Evolutionary conservation across 2,888 invertebrate species (phyloP).

Genomic region (Nemotelus nigrinus): DNA sequence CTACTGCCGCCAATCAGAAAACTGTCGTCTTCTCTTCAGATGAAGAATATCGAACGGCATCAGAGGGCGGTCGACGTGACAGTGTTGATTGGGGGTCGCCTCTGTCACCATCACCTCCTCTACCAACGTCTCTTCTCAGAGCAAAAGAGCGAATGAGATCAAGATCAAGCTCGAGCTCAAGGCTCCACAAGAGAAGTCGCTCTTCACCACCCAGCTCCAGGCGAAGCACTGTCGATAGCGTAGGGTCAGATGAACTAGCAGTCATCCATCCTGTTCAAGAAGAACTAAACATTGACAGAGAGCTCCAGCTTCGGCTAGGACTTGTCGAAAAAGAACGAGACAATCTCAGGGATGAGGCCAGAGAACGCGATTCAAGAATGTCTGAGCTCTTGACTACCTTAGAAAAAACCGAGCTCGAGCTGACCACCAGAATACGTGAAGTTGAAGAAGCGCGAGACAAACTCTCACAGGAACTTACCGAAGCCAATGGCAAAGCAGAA

Average conservation of each 20-base stretch:
- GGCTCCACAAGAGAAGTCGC: conserved; percentile 71
- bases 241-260: conserved; percentile 69
- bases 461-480: conserved; percentile 70
- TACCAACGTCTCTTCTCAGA: conserved; percentile 70
- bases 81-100: conserved; percentile 85
- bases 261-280: conserved; percentile 60
- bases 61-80: conserved; percentile 82
- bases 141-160: conserved; percentile 73
- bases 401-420: conserved; percentile 80
- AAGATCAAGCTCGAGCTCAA: conserved; percentile 66
- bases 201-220: conserved; percentile 71
- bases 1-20: conserved; percentile 73
- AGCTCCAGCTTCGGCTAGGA: conserved; percentile 76
- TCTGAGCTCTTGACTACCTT: conserved; percentile 80
- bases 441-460: conserved; percentile 76
- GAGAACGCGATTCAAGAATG: conserved; percentile 77
- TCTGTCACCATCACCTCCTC: conserved; percentile 75
- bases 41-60: conserved; percentile 87
- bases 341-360: conserved; percentile 77
- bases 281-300: conserved; percentile 66
- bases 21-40: conserved; percentile 83
- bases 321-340: conserved; percentile 78
- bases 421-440: conserved; percentile 76
- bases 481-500: conserved; percentile 75
- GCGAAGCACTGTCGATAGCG: conserved; percentile 73